Percentiles rank a stretch among this genome's conserved stretches.
These are phyloP conservation scores for Periophthalmodon schlosseri DNA, from an alignment of 2,113 vertebrate species.

Conservation along the genomic window DNA sequence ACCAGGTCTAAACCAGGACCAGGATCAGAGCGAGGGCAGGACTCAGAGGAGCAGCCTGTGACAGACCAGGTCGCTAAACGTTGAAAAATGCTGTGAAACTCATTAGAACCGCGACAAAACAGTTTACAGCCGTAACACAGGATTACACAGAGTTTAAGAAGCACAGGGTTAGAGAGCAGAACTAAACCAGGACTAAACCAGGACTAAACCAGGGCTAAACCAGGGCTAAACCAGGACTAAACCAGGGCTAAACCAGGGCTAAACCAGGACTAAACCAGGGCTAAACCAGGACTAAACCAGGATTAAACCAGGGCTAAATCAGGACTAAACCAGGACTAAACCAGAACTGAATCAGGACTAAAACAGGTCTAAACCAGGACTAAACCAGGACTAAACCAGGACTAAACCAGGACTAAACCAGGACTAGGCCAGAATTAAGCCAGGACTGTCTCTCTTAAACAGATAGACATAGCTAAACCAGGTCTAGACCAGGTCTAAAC, in stretches of 20 bases:
- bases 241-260: not conserved
- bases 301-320: not conserved
- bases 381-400: not conserved
- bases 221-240: not conserved
- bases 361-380: not conserved
- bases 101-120: too few relatives aligned
- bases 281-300: not conserved
- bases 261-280: not conserved
- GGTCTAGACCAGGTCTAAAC: too few relatives aligned
- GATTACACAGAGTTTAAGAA: too few relatives aligned
- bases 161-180: too few relatives aligned
- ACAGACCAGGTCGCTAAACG: too few relatives aligned
- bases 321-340: not conserved
- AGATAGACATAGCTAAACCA: too few relatives aligned
- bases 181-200: not conserved
- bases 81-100: too few relatives aligned
- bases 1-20: too few relatives aligned
- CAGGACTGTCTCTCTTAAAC: too few relatives aligned
- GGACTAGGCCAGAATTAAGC: not conserved
- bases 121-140: too few relatives aligned
- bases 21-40: too few relatives aligned
- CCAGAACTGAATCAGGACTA: not conserved
- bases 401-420: not conserved
- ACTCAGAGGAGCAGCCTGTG: too few relatives aligned
- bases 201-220: not conserved